phyloP scores from a whole-genome alignment of 2,888 invertebrate genomes.

The Steromphala cineraria region DNA sequence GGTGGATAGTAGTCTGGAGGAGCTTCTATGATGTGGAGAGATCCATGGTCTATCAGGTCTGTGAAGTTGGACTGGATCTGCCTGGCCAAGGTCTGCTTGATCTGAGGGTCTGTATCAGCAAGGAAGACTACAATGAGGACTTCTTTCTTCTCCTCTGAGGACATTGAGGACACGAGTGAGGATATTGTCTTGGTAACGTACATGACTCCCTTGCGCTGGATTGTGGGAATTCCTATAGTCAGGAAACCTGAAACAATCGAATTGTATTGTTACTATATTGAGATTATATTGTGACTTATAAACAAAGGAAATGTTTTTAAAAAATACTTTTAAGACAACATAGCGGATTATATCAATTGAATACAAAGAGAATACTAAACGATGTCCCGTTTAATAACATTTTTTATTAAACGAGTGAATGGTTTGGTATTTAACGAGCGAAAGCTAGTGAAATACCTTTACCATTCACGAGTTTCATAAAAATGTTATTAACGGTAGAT shows the following conservation, averaged over 20 bases:
- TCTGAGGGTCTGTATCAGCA: conserved; percentile 70
- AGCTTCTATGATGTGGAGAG: conserved; percentile 71
- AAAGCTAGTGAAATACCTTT: too few relatives aligned
- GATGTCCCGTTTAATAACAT: too few relatives aligned
- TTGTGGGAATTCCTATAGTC: conserved; percentile 75
- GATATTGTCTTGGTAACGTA: conserved; percentile 73
- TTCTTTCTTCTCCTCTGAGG: conserved; percentile 63
- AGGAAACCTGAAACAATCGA: conserved; percentile 64
- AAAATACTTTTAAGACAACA: too few relatives aligned
- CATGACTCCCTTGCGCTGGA: conserved; percentile 69
- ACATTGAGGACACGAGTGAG: conserved; percentile 70
- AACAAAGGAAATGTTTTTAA: too few relatives aligned
- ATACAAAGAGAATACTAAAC: too few relatives aligned
- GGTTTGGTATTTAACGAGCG: too few relatives aligned
- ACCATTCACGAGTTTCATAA: too few relatives aligned
- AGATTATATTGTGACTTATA: too few relatives aligned
- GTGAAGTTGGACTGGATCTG: conserved; percentile 48
- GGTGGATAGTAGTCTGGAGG: conserved; percentile 24
- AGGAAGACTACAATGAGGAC: conserved; percentile 73
- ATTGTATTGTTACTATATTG: too few relatives aligned
- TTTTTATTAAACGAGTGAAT: too few relatives aligned
- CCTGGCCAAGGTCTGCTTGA: conserved; percentile 46
- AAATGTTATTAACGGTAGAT: too few relatives aligned
- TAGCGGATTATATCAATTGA: too few relatives aligned
- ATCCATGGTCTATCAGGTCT: conserved; percentile 49